A percentile compares a stretch with the other conserved stretches of the same genome.
Evolutionary conservation across 2,113 vertebrate genomes (phyloP).

Genomic region (Sula dactylatra): DNA sequence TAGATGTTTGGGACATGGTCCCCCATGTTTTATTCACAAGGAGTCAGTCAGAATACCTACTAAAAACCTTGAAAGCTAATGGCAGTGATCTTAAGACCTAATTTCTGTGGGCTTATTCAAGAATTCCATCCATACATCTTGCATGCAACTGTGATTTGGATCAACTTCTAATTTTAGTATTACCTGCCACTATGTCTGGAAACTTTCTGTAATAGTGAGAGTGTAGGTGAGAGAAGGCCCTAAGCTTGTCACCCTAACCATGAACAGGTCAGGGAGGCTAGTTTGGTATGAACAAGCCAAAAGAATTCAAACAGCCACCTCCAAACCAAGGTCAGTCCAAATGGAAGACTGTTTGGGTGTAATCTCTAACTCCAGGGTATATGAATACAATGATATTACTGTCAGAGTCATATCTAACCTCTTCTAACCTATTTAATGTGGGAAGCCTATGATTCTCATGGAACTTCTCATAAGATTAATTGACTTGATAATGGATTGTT

Average conservation of each 20-base stretch:
- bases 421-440: neutral
- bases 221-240: neutral
- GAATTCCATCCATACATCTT: neutral
- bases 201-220: neutral
- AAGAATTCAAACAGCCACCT: neutral
- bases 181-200: neutral
- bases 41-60: neutral
- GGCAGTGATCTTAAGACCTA: neutral
- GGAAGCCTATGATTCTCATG: neutral
- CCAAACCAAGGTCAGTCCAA: neutral
- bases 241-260: neutral
- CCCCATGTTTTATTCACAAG: neutral
- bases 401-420: neutral
- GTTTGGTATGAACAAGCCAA: neutral
- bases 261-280: neutral
- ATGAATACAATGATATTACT: neutral
- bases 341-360: neutral
- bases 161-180: too few relatives aligned
- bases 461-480: neutral
- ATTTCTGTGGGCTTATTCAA: neutral
- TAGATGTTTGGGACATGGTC: neutral
- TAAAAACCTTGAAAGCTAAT: neutral
- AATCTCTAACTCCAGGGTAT: neutral
- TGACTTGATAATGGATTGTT: neutral
- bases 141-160: neutral